A percentile compares a stretch with the other conserved stretches of the same genome.
These are phyloP conservation scores for Smittia aterrima DNA, from an alignment of 2,888 invertebrate species.

Conservation along the genomic window DNA sequence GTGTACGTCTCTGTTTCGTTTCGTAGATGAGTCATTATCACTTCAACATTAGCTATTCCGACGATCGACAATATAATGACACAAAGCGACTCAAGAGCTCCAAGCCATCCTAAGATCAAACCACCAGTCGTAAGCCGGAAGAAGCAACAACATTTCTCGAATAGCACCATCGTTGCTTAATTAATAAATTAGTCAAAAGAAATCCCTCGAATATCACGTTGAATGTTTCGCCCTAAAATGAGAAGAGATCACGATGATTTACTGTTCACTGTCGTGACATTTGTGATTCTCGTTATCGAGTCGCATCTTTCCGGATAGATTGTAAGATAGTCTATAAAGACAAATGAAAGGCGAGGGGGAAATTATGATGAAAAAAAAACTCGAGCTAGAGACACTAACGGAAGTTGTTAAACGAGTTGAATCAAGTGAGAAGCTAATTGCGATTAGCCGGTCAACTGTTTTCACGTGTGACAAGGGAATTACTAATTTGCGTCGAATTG, in stretches of 20 bases:
- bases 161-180: slow-evolving; percentile 27
- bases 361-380: background rate
- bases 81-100: slow-evolving; percentile 16
- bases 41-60: slow-evolving; percentile 14
- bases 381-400: background rate
- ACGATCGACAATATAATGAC: slow-evolving; percentile 23
- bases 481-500: background rate
- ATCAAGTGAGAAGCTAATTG: background rate
- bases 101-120: slow-evolving; percentile 38
- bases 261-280: background rate
- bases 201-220: background rate
- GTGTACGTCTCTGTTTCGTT: slow-evolving; percentile 29
- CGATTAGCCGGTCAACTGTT: background rate
- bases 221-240: background rate
- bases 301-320: no score
- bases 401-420: slow-evolving; percentile 8
- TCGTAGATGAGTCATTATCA: slow-evolving; percentile 31
- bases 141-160: slow-evolving; percentile 39
- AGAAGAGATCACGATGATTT: background rate
- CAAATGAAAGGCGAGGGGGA: no score
- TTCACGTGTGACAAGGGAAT: background rate
- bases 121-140: slow-evolving; percentile 39
- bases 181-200: background rate
- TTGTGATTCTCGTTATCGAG: background rate
- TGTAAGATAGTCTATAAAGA: no score